Evolutionary conservation across 2,888 invertebrate species (phyloP), one percentile per base, ranked within the genome.

Genomic region (Drosophila atripex): DNA sequence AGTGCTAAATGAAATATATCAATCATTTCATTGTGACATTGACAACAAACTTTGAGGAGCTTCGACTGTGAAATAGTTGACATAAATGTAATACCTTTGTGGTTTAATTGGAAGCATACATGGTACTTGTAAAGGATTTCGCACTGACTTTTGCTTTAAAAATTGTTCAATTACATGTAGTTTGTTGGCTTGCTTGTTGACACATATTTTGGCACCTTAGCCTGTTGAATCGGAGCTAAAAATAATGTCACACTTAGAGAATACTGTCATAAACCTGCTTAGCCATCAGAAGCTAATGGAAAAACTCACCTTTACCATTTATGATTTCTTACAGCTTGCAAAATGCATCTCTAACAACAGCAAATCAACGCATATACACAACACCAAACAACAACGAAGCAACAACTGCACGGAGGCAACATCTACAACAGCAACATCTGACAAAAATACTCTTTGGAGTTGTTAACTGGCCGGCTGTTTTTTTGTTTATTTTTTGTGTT

Each of bases 321-420:
- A 64, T 71, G 64, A 54, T 14, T 69, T 71, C 78, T 86, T 84
- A 54, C 74, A 84, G 83, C 69, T 75, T 18, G 58, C 70, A 76
- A 72, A 84, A 85, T 83, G 88, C 79, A 75, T 76, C 69, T 85
- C 73, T 88, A 88, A 74, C 52, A 63, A 46, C 70, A 69, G 46
- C 28, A 54, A 50, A 58, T 18, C 51, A 23, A 32, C 32, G 11
- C 54, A 73, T 30, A 52, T 30, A 21, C 47, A 12, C 8, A 16
- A 43, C 18, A 43, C 21, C 11, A 64, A 52, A 58, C 30, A 52
- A 32, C 49, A 54, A 11, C 21, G n/a, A 47, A 47, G 35, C 6
- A 39, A n/a, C 47, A 38, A 18, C n/a, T 25, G 14, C 16, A 53
- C 47, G 23, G 60, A 69, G 59, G 72, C 51, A 21, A 21, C 77